These are phyloP conservation scores for Pterocles orientalis DNA, from an alignment of 2,113 vertebrate genomes.

Conservation along the genomic window DNA sequence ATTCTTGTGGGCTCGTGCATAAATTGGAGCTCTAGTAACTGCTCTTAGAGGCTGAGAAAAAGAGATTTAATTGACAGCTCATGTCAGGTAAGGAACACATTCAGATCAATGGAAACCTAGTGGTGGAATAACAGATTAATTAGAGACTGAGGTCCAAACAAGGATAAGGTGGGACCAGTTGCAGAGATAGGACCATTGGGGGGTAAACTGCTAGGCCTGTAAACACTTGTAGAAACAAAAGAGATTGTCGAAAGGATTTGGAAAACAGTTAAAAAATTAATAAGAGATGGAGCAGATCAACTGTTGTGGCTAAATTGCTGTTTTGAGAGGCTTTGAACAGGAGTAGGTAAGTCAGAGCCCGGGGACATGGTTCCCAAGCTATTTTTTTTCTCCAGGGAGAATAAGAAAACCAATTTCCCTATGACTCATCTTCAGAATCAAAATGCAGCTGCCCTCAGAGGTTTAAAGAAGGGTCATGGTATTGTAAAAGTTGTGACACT, in stretches of 20 bases:
- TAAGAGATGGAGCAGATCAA: background rate
- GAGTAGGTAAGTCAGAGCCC: background rate
- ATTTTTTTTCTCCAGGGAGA: background rate
- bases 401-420: background rate
- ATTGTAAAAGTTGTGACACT: background rate
- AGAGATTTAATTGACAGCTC: background rate
- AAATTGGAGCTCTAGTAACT: background rate
- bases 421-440: background rate
- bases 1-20: background rate
- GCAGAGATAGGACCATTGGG: background rate
- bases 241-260: background rate
- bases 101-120: background rate
- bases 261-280: background rate
- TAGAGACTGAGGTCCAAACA: background rate
- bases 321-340: background rate
- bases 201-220: background rate
- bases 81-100: background rate
- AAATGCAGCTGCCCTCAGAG: background rate
- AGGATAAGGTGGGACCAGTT: background rate
- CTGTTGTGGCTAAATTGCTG: background rate
- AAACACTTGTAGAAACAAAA: background rate
- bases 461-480: background rate
- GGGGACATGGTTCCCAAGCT: background rate
- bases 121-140: background rate
- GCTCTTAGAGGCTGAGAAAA: background rate